A percentile compares a stretch with the other conserved stretches of the same genome.
These are phyloP conservation scores for Minunthozetes semirufus DNA, from an alignment of 2,888 invertebrate species.

Conservation along the genomic window DNA sequence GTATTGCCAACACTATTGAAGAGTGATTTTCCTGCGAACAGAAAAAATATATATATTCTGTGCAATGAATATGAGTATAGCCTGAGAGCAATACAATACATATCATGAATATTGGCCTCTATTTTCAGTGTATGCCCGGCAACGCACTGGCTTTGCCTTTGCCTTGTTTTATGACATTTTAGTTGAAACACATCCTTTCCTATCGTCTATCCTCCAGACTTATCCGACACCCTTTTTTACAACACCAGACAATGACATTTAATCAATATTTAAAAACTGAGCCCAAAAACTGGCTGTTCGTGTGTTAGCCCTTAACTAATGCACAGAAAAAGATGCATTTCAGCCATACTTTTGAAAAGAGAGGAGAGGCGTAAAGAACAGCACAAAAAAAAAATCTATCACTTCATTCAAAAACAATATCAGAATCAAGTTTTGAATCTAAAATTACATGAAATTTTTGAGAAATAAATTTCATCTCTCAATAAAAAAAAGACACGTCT, in stretches of 20 bases:
- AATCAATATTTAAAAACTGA: constrained; percentile 24
- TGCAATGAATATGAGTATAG: constrained; percentile 18
- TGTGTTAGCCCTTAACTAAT: no score
- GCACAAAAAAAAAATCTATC: no score
- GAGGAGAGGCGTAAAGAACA: no score
- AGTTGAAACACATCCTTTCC: constrained; percentile 10
- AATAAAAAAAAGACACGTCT: no score
- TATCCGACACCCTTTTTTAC: constrained; percentile 28
- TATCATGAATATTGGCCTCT: constrained; percentile 23
- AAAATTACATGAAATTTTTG: no score
- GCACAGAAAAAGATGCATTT: no score
- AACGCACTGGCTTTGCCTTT: background rate
- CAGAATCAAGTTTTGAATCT: no score
- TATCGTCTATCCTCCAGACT: constrained; percentile 10
- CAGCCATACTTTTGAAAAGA: no score
- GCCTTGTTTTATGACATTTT: constrained; percentile 29
- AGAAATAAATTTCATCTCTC: no score
- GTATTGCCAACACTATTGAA: constrained; percentile 13
- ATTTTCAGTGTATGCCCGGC: background rate
- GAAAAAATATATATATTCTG: background rate
- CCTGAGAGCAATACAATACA: constrained; percentile 13
- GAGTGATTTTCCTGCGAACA: background rate
- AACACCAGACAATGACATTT: constrained; percentile 25
- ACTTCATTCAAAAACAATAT: no score
- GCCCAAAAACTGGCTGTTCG: no score